These are phyloP conservation scores for Argyrosomus regius DNA, from an alignment of 2,797 vertebrate species.

Conservation along the genomic window DNA sequence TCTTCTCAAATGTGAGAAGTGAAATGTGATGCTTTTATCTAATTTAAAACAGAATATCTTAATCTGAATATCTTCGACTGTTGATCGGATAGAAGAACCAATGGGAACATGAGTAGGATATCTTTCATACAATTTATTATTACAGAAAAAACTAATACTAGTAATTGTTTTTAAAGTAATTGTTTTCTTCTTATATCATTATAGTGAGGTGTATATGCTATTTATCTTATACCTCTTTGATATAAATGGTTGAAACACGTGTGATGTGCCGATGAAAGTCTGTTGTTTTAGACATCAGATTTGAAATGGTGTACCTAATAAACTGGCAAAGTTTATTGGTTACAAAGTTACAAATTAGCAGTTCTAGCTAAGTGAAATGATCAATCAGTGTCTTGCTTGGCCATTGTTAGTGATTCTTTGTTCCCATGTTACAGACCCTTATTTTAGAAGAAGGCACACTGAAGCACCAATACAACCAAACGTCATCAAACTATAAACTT, in stretches of 20 bases:
- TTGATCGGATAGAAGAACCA: neutral
- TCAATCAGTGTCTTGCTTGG: neutral
- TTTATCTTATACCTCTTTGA: neutral
- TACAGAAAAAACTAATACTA: neutral
- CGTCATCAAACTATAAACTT: neutral
- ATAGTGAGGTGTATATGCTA: neutral
- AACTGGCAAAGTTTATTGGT: neutral
- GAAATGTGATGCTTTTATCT: neutral
- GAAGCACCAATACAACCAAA: neutral
- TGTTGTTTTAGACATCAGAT: neutral
- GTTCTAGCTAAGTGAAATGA: neutral
- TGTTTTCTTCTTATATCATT: neutral
- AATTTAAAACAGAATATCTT: neutral
- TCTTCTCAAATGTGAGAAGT: neutral
- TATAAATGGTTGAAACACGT: neutral
- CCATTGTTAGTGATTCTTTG: neutral
- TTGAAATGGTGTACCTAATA: neutral
- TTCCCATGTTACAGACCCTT: neutral
- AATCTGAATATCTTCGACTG: neutral
- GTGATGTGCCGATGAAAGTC: neutral
- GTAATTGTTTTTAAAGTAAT: neutral
- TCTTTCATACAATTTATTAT: neutral
- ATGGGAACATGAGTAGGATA: neutral
- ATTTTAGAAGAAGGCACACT: neutral
- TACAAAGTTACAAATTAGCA: neutral